These are phyloP conservation scores for Myopa testacea DNA, from an alignment of 2,888 invertebrate species.

Conservation along the genomic window DNA sequence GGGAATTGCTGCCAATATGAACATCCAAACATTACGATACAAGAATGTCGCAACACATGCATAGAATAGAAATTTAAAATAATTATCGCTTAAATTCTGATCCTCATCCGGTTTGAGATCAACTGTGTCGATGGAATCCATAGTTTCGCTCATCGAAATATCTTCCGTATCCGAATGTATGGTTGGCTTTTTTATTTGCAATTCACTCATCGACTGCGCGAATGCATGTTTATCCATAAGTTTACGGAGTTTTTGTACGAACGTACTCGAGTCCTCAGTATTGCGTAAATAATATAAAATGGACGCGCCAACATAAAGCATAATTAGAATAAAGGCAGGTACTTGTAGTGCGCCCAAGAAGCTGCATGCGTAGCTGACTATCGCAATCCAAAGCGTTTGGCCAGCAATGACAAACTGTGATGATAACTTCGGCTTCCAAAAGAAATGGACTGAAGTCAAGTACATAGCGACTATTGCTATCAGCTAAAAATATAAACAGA, in stretches of 20 bases:
- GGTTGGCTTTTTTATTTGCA: conserved; percentile 61
- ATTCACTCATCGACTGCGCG: conserved; percentile 58
- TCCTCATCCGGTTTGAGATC: conserved; percentile 60
- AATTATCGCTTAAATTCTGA: conserved; percentile 74
- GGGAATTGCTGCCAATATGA: conserved; percentile 82
- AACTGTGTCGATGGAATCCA: conserved; percentile 58
- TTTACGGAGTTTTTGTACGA: conserved; percentile 58
- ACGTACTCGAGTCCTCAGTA: conserved; percentile 55
- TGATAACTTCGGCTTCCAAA: conserved; percentile 82
- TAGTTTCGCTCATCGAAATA: conserved; percentile 60
- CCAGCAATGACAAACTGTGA: conserved; percentile 77
- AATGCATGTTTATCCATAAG: conserved; percentile 62
- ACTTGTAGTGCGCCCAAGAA: conserved; percentile 81
- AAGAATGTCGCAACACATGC: conserved; percentile 85
- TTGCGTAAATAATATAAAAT: conserved; percentile 66
- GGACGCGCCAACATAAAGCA: conserved; percentile 70
- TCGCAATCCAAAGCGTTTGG: conserved; percentile 79
- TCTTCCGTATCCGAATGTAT: conserved; percentile 60
- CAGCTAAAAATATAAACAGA: conserved; percentile 72
- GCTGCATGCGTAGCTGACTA: conserved; percentile 81
- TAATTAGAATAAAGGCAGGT: conserved; percentile 78
- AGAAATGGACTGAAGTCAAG: conserved; percentile 76
- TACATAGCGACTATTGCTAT: conserved; percentile 77
- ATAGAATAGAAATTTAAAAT: conserved; percentile 83
- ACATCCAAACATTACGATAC: conserved; percentile 87